These are phyloP conservation scores for Bugulina stolonifera DNA, from an alignment of 2,888 invertebrate species.

Conservation along the genomic window DNA sequence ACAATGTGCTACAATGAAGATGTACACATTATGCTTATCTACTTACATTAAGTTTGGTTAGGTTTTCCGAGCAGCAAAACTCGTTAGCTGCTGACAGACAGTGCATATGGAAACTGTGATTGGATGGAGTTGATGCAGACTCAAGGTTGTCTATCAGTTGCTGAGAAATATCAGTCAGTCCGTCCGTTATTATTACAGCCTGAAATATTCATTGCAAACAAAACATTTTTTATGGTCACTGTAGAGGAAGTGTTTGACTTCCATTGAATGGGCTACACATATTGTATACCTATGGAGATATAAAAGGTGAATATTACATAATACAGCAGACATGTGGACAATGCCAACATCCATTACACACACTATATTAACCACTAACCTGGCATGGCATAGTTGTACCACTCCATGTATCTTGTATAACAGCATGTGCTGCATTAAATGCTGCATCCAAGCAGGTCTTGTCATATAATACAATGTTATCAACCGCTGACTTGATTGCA, in stretches of 20 bases:
- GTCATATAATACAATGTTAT: slow-evolving; percentile 74
- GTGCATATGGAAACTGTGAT: not conserved
- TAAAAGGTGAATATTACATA: too few species aligned
- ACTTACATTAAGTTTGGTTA: not conserved
- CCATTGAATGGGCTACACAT: too few species aligned
- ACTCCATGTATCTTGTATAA: slow-evolving; percentile 83
- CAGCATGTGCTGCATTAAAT: slow-evolving; percentile 70
- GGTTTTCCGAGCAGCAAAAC: not conserved
- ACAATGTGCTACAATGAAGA: too few species aligned
- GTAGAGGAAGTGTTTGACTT: too few species aligned
- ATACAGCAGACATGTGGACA: too few species aligned
- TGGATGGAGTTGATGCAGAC: not conserved
- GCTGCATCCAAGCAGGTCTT: slow-evolving; percentile 78
- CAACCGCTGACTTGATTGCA: slow-evolving; percentile 67
- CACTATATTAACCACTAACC: too few species aligned
- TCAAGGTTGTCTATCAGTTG: not conserved
- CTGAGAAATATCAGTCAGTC: slow-evolving; percentile 60
- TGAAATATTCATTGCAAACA: too few species aligned
- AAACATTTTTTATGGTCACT: too few species aligned
- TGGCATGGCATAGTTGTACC: slow-evolving; percentile 57
- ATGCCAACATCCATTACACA: too few species aligned
- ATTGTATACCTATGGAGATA: too few species aligned
- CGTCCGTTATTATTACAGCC: slow-evolving; percentile 71
- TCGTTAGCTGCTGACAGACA: not conserved
- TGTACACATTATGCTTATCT: too few species aligned